phyloP scores from a whole-genome alignment of 1,140 invertebrate species.

The Euglossa dilemma region DNA sequence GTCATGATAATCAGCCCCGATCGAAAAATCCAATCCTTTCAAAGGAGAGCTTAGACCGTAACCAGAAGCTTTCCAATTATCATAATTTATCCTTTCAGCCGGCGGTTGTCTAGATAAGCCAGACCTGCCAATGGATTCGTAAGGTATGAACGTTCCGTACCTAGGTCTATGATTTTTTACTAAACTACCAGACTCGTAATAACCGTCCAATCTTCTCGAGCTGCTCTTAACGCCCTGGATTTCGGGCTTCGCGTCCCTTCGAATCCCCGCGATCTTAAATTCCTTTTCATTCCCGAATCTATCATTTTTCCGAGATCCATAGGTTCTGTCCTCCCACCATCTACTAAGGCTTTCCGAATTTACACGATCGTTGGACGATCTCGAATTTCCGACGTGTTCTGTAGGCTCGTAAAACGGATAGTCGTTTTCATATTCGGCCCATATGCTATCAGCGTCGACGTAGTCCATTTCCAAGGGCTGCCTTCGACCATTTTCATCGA shows the following conservation, averaged over 20 bases:
- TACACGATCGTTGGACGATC: neutral
- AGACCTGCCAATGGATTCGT: too few species aligned
- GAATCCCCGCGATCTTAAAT: too few species aligned
- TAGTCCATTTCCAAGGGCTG: neutral
- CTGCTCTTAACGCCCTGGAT: neutral
- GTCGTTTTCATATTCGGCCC: constrained; percentile 7
- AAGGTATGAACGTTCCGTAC: neutral
- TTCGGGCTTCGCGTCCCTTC: neutral
- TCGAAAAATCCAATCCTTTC: neutral
- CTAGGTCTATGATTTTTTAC: neutral
- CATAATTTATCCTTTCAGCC: neutral
- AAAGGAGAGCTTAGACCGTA: neutral
- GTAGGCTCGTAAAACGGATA: constrained; percentile 25
- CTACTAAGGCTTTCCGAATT: constrained; percentile 39
- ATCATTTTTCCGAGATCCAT: neutral
- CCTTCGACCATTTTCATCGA: constrained; percentile 20
- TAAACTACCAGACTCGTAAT: neutral
- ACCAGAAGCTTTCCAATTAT: neutral
- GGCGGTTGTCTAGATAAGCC: neutral
- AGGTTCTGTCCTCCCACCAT: constrained; percentile 57
- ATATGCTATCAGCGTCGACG: neutral
- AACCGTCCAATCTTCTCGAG: neutral
- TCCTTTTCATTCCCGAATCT: neutral
- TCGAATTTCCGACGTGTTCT: constrained; percentile 54
- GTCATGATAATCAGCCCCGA: neutral